Conservation (phyloP, 2,113 vertebrate species). For the Rhegmatorhina hoffmannsi region DNA sequence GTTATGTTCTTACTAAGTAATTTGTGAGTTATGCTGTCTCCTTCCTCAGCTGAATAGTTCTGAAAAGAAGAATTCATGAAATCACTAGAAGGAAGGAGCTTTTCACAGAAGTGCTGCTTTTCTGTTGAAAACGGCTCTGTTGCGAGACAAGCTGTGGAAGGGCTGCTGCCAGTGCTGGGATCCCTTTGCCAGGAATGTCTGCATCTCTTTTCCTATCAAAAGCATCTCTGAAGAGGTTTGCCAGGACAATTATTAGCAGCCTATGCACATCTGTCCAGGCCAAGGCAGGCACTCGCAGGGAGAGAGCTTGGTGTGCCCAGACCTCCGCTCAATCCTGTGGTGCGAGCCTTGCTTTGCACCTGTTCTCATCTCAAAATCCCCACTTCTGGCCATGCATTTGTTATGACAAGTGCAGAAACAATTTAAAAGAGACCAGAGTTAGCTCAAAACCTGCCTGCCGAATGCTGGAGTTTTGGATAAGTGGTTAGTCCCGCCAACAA, state of each 20-base stretch:
- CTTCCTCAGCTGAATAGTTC: neutral
- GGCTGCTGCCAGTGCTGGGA: neutral
- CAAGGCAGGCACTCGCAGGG: neutral
- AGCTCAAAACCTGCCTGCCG: conserved; percentile 16
- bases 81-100: neutral
- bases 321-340: neutral
- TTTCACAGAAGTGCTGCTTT: neutral
- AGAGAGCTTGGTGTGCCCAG: neutral
- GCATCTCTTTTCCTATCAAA: neutral
- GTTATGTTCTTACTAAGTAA: neutral
- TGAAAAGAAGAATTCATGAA: neutral
- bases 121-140: neutral
- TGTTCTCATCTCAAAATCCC: conserved; percentile 19
- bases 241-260: neutral
- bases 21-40: neutral
- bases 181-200: neutral
- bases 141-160: neutral
- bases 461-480: neutral
- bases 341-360: neutral
- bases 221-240: neutral
- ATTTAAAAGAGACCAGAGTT: conserved; percentile 21
- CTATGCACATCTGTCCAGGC: neutral
- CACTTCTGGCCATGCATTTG: conserved; percentile 12
- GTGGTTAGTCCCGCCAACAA: conserved; percentile 56
- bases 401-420: conserved; percentile 45